Base-by-base conservation (phyloP, 1,140 invertebrate genomes). In the Helicoverpa zea region DNA sequence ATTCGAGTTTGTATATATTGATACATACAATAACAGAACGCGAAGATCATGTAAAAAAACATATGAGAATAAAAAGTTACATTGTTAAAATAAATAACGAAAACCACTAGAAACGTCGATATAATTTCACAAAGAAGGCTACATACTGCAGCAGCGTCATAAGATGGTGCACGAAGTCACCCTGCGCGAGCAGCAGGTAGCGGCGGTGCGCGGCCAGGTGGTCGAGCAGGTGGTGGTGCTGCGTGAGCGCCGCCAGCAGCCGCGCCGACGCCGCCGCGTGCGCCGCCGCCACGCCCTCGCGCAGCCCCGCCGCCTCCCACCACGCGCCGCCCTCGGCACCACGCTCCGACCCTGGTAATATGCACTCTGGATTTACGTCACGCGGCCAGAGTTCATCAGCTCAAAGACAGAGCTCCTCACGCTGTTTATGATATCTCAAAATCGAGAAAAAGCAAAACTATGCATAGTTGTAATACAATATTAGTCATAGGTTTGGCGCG, bases 161-260 rank as follows among this genome's bases (percentile, higher is more conserved):
- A 18, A 99, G 96, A 90, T 99, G 97, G 87, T 98, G 96, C 85
- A 99, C 98, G 92, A 99, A 99, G 95, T 99, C 98, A 11, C 99
- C 99, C 95, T 99, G 99, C 14, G 98, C 98, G 4, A 99, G 96
- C 43, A 99, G 95, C 82, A 99, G 95, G 94, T 99, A 99, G 73
- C 97, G 96, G 82, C 98, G 96, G 91, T 99, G 97, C 7, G 98
- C 98, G 84, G 98, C 97, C 54, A 99, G 96, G 95, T 99, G 98
- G 92, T 98, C 97, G 87, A 98, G 96, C 59, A 99, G 96, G 85
- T 98, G 97, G 95, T 98, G 99, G 81, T 98, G 97, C 81, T 97
- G 96, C 79, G 97, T 97, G 77, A 99, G 96, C 79, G 98, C 97
- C 86, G 98, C 97, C 74, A 99, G 96, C 35, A 99, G 97, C 86